Evolutionary conservation across 1,140 invertebrate genomes (phyloP), one percentile per base, ranked within the genome.

Genomic region (Heliothis virescens): DNA sequence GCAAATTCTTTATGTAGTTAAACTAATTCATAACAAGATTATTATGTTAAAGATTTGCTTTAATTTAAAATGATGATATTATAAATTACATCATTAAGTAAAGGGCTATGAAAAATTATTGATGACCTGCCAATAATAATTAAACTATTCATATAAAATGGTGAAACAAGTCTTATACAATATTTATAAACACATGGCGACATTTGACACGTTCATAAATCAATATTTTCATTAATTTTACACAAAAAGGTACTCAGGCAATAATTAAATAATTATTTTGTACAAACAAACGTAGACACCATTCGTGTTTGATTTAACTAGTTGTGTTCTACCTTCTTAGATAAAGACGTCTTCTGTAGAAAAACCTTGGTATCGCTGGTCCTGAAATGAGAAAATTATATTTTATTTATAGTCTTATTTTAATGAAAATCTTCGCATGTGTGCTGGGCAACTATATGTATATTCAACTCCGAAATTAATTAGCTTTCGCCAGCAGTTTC

Each of bases 281-380:
- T 77, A 77, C 75, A 65, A 77, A 77, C 34, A 53, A 48, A 62
- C 59, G 57, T 67, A 77, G 62, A 77, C 75, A 77, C 62, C 75
- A 55, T 62, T 53, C 18, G 48, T 34, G 21, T 34, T 15, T 77
- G 41, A 63, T 67, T 55, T 48, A 53, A 73, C 52, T 73, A 59
- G 21, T 55, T 67, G n/a, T 47, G n/a, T 47, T 67, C 62, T 79
- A 82, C 48, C 73, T 62, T 92, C 88, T 87, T 83, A 88, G 63
- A 77, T 88, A 94, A 78, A 89, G 89, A 18, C 77, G 69, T 79
- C 90, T 87, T 83, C 86, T 84, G 85, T 88, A 92, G 82, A 86
- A 91, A 86, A 87, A 93, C 82, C 90, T 83, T 53, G 92, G 90
- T 21, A 87, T 60, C 1, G 85, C 85, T 12, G 87, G 83, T 57